These are phyloP conservation scores for Alcedo atthis DNA, from an alignment of 2,797 vertebrate species.

Conservation along the genomic window DNA sequence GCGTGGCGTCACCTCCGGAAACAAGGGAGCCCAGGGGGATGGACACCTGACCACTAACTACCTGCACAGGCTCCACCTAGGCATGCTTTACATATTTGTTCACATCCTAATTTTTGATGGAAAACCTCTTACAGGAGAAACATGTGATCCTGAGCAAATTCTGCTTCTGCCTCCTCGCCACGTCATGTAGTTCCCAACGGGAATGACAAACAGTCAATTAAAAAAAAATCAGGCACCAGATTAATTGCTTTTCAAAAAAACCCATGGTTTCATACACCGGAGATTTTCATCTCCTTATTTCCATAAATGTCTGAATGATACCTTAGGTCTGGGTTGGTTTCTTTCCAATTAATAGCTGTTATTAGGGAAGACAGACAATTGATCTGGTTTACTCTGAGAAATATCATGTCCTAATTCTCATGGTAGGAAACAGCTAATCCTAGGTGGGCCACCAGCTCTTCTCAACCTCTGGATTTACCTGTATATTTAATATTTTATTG, in stretches of 20 bases:
- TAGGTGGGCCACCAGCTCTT: rapidly evolving
- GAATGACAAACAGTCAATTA: not conserved
- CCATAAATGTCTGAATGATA: not conserved
- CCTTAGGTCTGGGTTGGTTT: not conserved
- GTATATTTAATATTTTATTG: not conserved
- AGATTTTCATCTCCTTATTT: not conserved
- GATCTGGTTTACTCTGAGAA: not conserved
- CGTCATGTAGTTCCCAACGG: not conserved
- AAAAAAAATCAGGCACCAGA: not conserved
- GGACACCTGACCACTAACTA: constrained; percentile 49
- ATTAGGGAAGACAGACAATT: not conserved
- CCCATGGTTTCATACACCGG: not conserved
- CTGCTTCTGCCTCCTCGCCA: rapidly evolving
- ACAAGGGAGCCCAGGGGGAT: constrained; percentile 39
- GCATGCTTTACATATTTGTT: constrained; percentile 33
- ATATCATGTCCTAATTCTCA: not conserved
- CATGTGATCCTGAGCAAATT: constrained; percentile 34
- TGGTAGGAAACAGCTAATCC: not conserved
- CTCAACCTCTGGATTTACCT: not conserved
- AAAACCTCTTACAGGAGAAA: not conserved
- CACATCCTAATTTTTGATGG: constrained; percentile 13
- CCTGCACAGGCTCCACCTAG: not conserved
- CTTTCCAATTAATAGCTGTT: not conserved
- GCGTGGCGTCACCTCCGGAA: constrained; percentile 44
- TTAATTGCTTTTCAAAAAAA: not conserved